Evolutionary conservation across 2,888 invertebrate species (phyloP), one percentile per base, ranked within the genome.

Genomic region (Cataglyphis altisquamis): DNA sequence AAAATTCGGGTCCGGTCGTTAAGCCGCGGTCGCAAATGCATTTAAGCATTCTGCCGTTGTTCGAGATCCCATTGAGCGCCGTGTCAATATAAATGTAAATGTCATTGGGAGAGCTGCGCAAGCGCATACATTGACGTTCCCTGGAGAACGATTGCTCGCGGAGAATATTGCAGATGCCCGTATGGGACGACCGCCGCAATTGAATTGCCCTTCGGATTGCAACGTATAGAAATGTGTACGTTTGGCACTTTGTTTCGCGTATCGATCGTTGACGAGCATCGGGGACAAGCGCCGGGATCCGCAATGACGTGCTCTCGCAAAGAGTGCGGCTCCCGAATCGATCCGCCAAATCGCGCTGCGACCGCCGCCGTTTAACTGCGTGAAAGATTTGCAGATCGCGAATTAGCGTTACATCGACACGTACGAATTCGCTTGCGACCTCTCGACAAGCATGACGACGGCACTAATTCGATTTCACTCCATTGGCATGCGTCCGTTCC

Each of bases 41-140:
- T 91, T 91, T 91, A 90, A 90, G 87, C 90, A 89, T 84, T 75
- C 52, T 82, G 82, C 88, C 82, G 87, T 91, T 91, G 92, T 93
- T 91, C 91, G 91, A 90, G 91, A 92, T 91, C 90, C 87, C 92
- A 92, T 92, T 88, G 86, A 85, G 85, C 86, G 89, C 86, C 90
- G 91, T 92, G 93, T 94, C 93, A 92, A 94, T 94, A 94, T 94
- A 94, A 94, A 94, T 94, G 94, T 94, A 94, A 94, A 94, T 94
- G 93, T 93, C 93, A 93, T 92, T 92, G 91, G 89, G 83, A 86
- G 90, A 86, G 90, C 83, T 81, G 88, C 86, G 88, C 89, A 88
- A 86, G 86, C 88, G 89, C 91, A 90, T 90, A 91, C 91, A 92
- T 92, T 90, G 88, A 89, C 90, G 89, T 84, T 91, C 91, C 86